A percentile compares a stretch with the other conserved stretches of the same genome.
Evolutionary conservation across 2,113 vertebrate genomes (phyloP).

Genomic region (Cololabis saira): DNA sequence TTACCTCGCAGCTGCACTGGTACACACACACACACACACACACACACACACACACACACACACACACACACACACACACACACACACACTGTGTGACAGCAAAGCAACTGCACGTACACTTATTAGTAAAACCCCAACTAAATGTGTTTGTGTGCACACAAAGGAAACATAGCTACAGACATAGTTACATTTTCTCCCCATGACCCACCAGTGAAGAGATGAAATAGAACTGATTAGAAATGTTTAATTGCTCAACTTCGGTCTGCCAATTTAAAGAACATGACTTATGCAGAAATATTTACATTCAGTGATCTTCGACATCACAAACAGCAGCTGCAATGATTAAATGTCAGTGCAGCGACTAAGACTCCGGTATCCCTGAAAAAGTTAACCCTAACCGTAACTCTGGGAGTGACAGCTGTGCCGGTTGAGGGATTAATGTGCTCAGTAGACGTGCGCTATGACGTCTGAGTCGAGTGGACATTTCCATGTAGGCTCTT

Average conservation of each 20-base stretch:
- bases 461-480: conserved; percentile 1
- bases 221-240: too few species aligned
- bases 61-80: background rate
- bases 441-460: background rate
- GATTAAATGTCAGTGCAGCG: too few species aligned
- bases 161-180: background rate
- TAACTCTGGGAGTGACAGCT: background rate
- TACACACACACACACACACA: conserved; percentile 60
- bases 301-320: too few species aligned
- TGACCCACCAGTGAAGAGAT: background rate
- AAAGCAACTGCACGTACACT: conserved; percentile 1
- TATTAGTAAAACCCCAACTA: background rate
- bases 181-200: background rate
- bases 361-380: too few species aligned
- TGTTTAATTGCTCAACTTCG: too few species aligned
- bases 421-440: conserved; percentile 4
- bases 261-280: too few species aligned
- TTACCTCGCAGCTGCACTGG: conserved; percentile 91
- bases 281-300: too few species aligned
- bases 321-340: too few species aligned
- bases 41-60: conserved; percentile 1
- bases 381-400: background rate
- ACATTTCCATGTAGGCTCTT: background rate
- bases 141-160: background rate
- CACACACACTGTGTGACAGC: background rate